Evolutionary conservation across 2,888 invertebrate genomes (phyloP), one percentile per base, ranked within the genome.

Genomic region (Pristionchus arcanus): DNA sequence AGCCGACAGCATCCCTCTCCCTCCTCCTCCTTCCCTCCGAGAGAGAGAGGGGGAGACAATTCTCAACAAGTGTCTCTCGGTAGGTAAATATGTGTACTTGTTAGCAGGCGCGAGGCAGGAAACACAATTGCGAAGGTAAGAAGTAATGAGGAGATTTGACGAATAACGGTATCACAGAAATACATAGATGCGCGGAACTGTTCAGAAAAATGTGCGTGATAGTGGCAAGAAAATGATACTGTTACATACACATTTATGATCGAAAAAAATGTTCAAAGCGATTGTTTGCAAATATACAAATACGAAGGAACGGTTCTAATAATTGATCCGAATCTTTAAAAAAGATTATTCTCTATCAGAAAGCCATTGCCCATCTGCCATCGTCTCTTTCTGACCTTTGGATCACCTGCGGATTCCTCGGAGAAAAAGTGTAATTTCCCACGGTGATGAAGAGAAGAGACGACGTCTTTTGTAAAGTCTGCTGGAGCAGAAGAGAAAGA

Each of bases 1-100:
- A 81, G 81, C 81, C 81, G 81, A 42, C 81, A 81, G 49, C 49
- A 28, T 49, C 81, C 15, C 49, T 28, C 81, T 81, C 81, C 16
- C 81, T 34, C 49, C 49, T 21, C n/a, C 77, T 74, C 74, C 74
- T 74, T 37, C 28, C 7, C 71, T 59, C 34, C n/a, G n/a, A n/a
- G n/a, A n/a, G n/a, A n/a, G n/a, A n/a, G n/a, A n/a, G 42, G 13
- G 42, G 13, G 63, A 63, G 37, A 37, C 37, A 53, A 81, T 81
- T 81, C 81, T 81, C 81, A 53, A 81, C 49, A 53, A 81, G 81
- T 81, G 81, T 81, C 81, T 25, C 63, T 81, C 81, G 42, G 81
- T 81, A 81, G 42, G 81, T 81, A 81, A 81, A 81, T 81, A 81
- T 81, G 81, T 34, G 81, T 49, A 81, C 81, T 81, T 81, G 81